A percentile compares a stretch with the other conserved stretches of the same genome.
These are phyloP conservation scores for Brachyhypopomus gauderio DNA, from an alignment of 2,113 vertebrate species.

Conservation along the genomic window DNA sequence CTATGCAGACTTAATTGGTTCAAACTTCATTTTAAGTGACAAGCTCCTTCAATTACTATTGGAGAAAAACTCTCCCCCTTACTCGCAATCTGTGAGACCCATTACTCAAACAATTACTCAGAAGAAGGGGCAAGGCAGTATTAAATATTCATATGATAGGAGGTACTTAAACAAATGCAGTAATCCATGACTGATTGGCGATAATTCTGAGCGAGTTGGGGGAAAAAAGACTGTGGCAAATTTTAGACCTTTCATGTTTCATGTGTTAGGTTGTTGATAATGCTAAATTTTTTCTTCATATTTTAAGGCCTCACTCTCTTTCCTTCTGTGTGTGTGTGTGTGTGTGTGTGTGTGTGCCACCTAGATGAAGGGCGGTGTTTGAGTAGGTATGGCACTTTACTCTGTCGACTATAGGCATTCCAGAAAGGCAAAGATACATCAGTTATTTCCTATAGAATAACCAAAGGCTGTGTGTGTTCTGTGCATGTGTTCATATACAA, in stretches of 20 bases:
- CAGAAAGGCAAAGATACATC: background rate
- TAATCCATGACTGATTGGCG: background rate
- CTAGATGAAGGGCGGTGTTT: too few relatives aligned
- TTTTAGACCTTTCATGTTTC: conserved; percentile 3
- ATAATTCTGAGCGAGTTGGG: conserved; percentile 4
- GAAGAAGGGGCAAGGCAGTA: background rate
- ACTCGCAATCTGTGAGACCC: background rate
- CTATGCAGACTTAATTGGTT: conserved; percentile 22
- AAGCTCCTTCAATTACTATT: background rate
- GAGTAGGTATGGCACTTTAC: background rate
- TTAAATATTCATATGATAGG: conserved; percentile 12
- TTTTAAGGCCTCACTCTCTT: background rate
- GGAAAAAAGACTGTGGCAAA: background rate
- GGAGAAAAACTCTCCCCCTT: too few relatives aligned
- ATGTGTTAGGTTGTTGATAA: conserved; percentile 42
- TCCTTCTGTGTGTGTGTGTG: background rate
- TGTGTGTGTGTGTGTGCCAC: too few relatives aligned
- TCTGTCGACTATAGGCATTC: background rate
- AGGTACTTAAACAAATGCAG: conserved; percentile 22
- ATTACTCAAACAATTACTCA: background rate
- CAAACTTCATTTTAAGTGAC: conserved; percentile 24
- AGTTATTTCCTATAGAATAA: conserved; percentile 5
- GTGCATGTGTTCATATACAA: background rate
- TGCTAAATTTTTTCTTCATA: background rate
- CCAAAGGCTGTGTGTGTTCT: background rate